Conservation (phyloP, 2,888 invertebrate genomes). For the Harmothoe impar region DNA sequence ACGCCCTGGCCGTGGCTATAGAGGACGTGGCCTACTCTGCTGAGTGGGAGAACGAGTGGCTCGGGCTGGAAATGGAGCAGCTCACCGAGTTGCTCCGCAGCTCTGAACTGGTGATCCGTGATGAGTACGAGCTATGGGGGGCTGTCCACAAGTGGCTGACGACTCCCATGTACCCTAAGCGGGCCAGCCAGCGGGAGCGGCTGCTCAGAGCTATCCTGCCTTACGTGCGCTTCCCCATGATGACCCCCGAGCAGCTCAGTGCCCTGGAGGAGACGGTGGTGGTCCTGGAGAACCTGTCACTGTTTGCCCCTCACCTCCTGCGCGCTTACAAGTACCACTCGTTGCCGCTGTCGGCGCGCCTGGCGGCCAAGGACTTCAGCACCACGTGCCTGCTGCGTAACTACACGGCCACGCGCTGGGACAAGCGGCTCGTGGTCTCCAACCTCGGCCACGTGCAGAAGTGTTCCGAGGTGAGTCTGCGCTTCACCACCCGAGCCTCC, state of each 20-base stretch:
- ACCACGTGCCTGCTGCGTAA: constrained; percentile 82
- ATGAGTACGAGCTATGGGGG: constrained; percentile 92
- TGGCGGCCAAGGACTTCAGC: constrained; percentile 78
- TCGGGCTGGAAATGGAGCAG: constrained; percentile 91
- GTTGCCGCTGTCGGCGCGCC: constrained; percentile 81
- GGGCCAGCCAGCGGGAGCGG: constrained; percentile 83
- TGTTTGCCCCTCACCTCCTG: constrained; percentile 82
- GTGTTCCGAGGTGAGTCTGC: constrained; percentile 79
- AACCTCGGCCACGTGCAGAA: constrained; percentile 76
- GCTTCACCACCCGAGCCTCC: constrained; percentile 82
- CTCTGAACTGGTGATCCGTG: constrained; percentile 93
- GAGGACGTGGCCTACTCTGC: constrained; percentile 80
- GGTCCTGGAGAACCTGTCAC: constrained; percentile 86
- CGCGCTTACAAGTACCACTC: constrained; percentile 84
- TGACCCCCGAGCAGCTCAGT: constrained; percentile 94
- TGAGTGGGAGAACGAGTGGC: constrained; percentile 88
- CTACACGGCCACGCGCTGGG: constrained; percentile 84
- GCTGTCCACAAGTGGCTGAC: constrained; percentile 91
- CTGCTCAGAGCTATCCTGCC: constrained; percentile 86
- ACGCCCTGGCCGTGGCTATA: constrained; percentile 78
- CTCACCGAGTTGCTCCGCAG: constrained; percentile 89
- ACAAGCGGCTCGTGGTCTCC: constrained; percentile 82
- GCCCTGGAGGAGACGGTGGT: constrained; percentile 91
- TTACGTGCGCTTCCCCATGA: constrained; percentile 95
- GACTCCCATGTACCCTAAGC: constrained; percentile 85